Conservation (phyloP, 2,113 vertebrate genomes). For the Struthidea cinerea region DNA sequence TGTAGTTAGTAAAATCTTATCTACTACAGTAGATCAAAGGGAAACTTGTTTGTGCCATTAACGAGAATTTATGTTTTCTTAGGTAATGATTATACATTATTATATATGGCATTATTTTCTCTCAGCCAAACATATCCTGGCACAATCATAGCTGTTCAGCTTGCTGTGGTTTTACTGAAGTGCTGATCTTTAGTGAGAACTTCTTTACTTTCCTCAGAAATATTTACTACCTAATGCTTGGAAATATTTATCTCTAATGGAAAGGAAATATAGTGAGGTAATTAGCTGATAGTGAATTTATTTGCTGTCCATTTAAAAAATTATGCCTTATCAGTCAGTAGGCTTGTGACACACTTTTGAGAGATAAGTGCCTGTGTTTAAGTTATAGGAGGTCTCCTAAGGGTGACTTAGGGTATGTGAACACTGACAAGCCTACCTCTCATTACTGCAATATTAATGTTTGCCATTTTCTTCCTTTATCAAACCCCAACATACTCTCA, state of each 20-base stretch:
- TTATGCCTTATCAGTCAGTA: neutral
- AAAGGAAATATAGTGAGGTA: neutral
- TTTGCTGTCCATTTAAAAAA: neutral
- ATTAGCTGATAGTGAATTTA: neutral
- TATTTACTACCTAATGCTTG: neutral
- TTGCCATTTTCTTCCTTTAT: neutral
- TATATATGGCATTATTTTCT: neutral
- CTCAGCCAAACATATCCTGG: neutral
- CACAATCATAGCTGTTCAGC: neutral
- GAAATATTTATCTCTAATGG: neutral
- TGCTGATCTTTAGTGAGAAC: neutral
- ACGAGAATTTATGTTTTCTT: neutral
- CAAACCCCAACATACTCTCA: neutral
- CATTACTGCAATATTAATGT: neutral
- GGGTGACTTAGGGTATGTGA: neutral
- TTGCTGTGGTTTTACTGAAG: neutral
- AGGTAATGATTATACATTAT: neutral
- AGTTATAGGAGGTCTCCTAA: neutral
- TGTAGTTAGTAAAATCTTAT: neutral
- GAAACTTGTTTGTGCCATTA: neutral
- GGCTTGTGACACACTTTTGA: neutral
- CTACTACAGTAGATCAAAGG: neutral
- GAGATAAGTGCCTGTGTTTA: neutral
- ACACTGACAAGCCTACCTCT: neutral
- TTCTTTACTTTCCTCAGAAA: neutral